phyloP scores from a whole-genome alignment of 2,113 vertebrate species.

The Pseudonaja textilis region DNA sequence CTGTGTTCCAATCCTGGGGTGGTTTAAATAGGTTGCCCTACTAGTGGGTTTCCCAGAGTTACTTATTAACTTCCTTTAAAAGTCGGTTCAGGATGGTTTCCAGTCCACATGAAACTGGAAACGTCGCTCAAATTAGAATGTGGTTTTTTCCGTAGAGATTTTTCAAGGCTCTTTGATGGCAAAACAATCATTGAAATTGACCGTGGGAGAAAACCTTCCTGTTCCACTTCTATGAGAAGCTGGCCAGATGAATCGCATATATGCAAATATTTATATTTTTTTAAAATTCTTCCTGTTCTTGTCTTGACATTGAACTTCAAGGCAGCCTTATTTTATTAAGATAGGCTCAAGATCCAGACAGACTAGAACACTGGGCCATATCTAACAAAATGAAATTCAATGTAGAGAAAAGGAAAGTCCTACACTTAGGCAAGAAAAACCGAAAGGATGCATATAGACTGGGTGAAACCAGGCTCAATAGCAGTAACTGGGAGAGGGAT shows the following conservation, averaged over 20 bases:
- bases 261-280: neutral
- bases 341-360: too few relatives aligned
- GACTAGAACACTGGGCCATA: too few relatives aligned
- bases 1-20: neutral
- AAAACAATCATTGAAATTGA: neutral
- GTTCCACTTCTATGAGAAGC: neutral
- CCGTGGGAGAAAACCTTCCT: neutral
- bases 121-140: neutral
- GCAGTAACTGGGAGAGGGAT: too few relatives aligned
- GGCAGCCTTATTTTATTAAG: neutral
- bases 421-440: too few relatives aligned
- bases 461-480: too few relatives aligned
- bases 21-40: neutral
- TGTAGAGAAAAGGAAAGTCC: too few relatives aligned
- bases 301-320: neutral
- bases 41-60: neutral
- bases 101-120: neutral
- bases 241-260: neutral
- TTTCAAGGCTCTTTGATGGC: neutral
- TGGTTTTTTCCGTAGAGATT: neutral
- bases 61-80: slow-evolving; percentile 1
- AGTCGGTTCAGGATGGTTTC: neutral
- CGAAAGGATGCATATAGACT: too few relatives aligned
- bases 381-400: too few relatives aligned
- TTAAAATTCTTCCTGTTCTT: neutral